Percentiles rank a stretch among this genome's conserved stretches.
Evolutionary conservation across 2,888 invertebrate species (phyloP).

Genomic region (Watsonalla cultraria): DNA sequence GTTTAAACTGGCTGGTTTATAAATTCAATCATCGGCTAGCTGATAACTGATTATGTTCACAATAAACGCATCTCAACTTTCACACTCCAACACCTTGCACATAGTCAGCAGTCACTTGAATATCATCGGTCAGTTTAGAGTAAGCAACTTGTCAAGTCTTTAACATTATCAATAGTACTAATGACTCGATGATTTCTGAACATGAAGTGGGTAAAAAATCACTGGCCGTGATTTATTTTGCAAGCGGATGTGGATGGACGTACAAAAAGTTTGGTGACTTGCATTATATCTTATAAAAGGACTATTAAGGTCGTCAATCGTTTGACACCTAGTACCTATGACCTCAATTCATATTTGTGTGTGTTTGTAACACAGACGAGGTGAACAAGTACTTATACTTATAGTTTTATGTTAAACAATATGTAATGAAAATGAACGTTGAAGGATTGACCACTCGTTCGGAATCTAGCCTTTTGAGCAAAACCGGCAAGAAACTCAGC

Average conservation of each 20-base stretch:
- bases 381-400: no score
- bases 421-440: no score
- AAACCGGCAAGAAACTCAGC: no score
- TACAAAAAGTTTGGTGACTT: conserved; percentile 33
- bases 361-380: no score
- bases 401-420: no score
- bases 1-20: no score
- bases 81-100: not conserved
- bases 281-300: conserved; percentile 30
- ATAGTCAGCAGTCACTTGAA: not conserved
- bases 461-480: no score
- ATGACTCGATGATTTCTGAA: conserved; percentile 4
- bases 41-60: no score
- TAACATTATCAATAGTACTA: conserved; percentile 1
- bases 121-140: not conserved
- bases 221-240: conserved; percentile 3
- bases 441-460: no score
- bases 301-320: conserved; percentile 17
- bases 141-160: not conserved
- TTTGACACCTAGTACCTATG: not conserved
- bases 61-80: no score
- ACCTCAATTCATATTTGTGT: not conserved
- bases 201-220: not conserved
- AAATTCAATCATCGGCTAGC: no score
- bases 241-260: conserved; percentile 25